phyloP scores from a whole-genome alignment of 2,888 invertebrate genomes.

The Iselma pallidipennis region DNA sequence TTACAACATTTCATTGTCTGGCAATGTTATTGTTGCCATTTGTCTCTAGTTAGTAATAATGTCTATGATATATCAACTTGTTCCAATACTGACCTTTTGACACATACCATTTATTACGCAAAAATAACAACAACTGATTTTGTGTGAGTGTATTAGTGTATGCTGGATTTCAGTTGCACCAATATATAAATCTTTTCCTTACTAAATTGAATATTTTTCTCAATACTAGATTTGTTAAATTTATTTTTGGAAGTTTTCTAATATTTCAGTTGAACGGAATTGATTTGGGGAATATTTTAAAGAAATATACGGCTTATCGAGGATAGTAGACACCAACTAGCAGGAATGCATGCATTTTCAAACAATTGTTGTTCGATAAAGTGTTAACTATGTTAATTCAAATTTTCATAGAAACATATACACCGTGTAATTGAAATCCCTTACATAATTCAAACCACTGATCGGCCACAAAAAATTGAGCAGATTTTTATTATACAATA shows the following conservation, averaged over 20 bases:
- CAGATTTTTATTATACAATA: no score
- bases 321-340: not conserved
- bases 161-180: not conserved
- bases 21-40: slow-evolving; percentile 27
- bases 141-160: not conserved
- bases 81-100: slow-evolving; percentile 30
- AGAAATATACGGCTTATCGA: not conserved
- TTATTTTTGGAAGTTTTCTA: not conserved
- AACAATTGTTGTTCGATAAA: no score
- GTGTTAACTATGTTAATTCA: no score
- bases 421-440: no score
- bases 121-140: slow-evolving; percentile 28
- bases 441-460: no score
- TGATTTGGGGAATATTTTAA: not conserved
- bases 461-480: no score
- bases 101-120: slow-evolving; percentile 26
- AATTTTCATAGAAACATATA: no score
- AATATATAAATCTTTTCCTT: slow-evolving; percentile 10
- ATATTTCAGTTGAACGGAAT: not conserved
- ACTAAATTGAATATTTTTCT: slow-evolving; percentile 15
- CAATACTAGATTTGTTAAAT: not conserved
- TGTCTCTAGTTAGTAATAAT: slow-evolving; percentile 30
- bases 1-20: slow-evolving; percentile 9
- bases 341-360: no score
- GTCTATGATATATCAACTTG: slow-evolving; percentile 29